A percentile compares a stretch with the other conserved stretches of the same genome.
These are phyloP conservation scores for Siniperca knerii DNA, from an alignment of 2,113 vertebrate genomes.

Conservation along the genomic window DNA sequence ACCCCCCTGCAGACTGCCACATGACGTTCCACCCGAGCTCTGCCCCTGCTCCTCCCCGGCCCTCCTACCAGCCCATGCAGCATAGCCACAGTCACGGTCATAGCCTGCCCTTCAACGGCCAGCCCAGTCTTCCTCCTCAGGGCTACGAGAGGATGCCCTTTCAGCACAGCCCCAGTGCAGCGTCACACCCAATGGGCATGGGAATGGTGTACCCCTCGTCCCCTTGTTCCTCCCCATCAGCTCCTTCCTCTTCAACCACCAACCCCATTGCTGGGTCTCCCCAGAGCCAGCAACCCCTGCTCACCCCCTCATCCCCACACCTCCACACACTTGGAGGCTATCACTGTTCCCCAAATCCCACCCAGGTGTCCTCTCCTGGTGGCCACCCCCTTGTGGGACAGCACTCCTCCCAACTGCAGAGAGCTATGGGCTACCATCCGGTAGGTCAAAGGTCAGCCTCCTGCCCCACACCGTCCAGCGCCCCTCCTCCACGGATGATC, in stretches of 20 bases:
- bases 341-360: conserved; percentile 87
- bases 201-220: conserved; percentile 90
- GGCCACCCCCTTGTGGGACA: conserved; percentile 86
- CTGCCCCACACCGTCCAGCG: conserved; percentile 87
- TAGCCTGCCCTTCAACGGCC: conserved; percentile 89
- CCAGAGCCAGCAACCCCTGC: conserved; percentile 83
- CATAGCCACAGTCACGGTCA: conserved; percentile 78
- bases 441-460: conserved; percentile 88
- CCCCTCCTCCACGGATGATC: conserved; percentile 86
- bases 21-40: conserved; percentile 90
- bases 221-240: conserved; percentile 79
- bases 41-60: conserved; percentile 84
- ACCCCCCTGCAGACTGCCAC: conserved; percentile 90
- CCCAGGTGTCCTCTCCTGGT: conserved; percentile 85
- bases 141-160: conserved; percentile 91
- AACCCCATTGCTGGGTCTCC: conserved; percentile 74
- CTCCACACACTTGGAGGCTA: conserved; percentile 87
- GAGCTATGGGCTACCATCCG: conserved; percentile 88
- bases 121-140: conserved; percentile 90
- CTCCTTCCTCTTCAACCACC: conserved; percentile 81
- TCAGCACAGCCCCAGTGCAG: conserved; percentile 88
- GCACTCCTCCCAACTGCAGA: conserved; percentile 89
- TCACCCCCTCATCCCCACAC: conserved; percentile 87
- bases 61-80: conserved; percentile 93
- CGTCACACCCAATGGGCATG: conserved; percentile 89